Evolutionary conservation across 2,888 invertebrate species (phyloP), one percentile per base, ranked within the genome.

Genomic region (Drosophila nr. perissopoda): DNA sequence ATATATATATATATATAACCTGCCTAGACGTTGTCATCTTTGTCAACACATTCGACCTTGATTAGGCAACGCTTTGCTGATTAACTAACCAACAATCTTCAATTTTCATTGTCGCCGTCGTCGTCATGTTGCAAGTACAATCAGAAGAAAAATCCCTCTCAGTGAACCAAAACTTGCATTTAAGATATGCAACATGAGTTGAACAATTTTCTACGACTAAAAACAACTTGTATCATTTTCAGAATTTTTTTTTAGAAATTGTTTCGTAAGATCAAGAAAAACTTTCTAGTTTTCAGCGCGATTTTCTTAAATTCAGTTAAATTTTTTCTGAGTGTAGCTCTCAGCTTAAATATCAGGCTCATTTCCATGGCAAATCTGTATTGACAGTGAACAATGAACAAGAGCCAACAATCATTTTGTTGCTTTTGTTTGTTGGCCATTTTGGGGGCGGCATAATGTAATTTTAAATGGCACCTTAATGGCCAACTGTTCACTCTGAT

Each of bases 1-100:
- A 21, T 3, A 57, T 27, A 53, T 36, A 57, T 54, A 70, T 25
- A 54, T 54, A 21, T 31, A n/a, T 31, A 52, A 56, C 11, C 49
- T 45, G 61, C 36, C 71, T 21, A 54, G 61, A 42, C 58, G 45
- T 2, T 52, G 60, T 42, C 59, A 29, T 48, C 59, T 66, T 80
- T 70, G 73, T 80, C 77, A 80, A 65, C 73, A 63, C 73, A 29
- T 61, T 71, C 69, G 87, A 85, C 85, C 85, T 89, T 85, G 87
- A 80, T 76, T 69, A 69, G 70, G 79, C 66, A 69, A 76, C 74
- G 80, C 82, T 78, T 58, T 64, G 71, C 51, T 87, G 84, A 73
- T 73, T 78, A 75, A 57, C 68, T 51, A 56, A 52, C 45, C 58
- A 63, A 29, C 42, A 56, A 56, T 66, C 73, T 70, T 59, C 27